Base-by-base conservation (phyloP, 1,140 invertebrate species). In the Microplitis mediator region DNA sequence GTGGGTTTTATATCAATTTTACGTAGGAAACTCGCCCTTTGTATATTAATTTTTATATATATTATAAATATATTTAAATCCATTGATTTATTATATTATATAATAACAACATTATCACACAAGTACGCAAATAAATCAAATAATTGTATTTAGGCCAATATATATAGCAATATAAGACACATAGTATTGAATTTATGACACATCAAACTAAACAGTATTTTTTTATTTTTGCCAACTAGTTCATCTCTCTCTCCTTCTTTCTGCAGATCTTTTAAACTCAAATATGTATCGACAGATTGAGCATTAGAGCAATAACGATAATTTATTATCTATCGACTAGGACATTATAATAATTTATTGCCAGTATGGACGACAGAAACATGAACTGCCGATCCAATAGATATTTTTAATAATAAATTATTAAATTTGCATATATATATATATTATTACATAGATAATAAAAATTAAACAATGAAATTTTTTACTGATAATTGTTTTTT, bases 271-370 rank as follows among this genome's bases (percentile, higher is more conserved):
- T 45, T 45, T 5, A 32, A 52, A 39, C 39, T 52, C 8, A 23
- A 16, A 56, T 23, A 56, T 56, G 6, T 16, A 56, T 23, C 9
- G 23, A 56, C 8, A 16, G 5, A 23, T 56, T 23, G n/a, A 56
- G 52, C n/a, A 56, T 56, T 51, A 65, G 58, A 51, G 71, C 63
- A 66, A 70, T 70, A 75, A 72, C 71, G 61, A 75, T 64, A 58
- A 75, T 75, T 75, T 75, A 75, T 75, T 69, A 73, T 75, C 71
- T 68, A 60, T 65, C 66, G 34, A 52, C 74, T 45, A 45, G 45
- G 70, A 69, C 52, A 75, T 72, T 72, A 69, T 58, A 61, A 72
- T 75, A 72, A 75, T 75, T 75, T 75, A 75, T 75, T 72, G 67
- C 62, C 4, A 32, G 32, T 63, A 23, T 64, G 63, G 69, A 64